Base-by-base conservation (phyloP, 2,888 invertebrate species). In the Agapostemon virescens region DNA sequence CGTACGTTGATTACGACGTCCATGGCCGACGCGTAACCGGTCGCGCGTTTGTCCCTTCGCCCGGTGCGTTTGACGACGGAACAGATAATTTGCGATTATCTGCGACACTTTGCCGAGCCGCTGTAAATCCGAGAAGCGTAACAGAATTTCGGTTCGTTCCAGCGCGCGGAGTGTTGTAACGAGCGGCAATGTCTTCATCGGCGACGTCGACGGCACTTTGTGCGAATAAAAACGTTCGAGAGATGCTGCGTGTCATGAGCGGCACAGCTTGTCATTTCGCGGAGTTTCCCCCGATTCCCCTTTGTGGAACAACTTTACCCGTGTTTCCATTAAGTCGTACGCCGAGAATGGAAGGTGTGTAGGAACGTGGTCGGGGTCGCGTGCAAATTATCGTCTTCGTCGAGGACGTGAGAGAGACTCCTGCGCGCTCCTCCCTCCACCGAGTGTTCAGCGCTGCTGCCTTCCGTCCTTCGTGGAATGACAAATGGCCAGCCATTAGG, bases 401-500 rank as follows among this genome's bases (percentile, higher is more conserved):
- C 74, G 77, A 71, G 81, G 74, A 75, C 74, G 75, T 36, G 74
- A 77, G 69, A 82, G 77, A 72, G 70, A 40, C 42, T 63, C n/a
- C n/a, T n/a, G n/a, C n/a, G n/a, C n/a, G n/a, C n/a, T n/a, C n/a
- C 70, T 74, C 74, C 71, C 76, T 49, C 70, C 70, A 69, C 68
- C 74, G 64, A 40, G 49, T 49, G 74, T 70, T 75, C 70, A 66
- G 20, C 69, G 72, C 66, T 66, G 63, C 73, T 68, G 73, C 70
- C 69, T 74, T 69, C 68, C 77, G 64, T 64, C 70, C 74, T 64
- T 69, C 83, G 81, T 77, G 82, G 85, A 87, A 90, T 91, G 90
- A 91, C 89, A 90, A 90, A 91, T 88, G 89, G 84, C 78, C 84
- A 79, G 81, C 89, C 88, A 89, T 91, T 90, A 91, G 88, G 87